Conservation (phyloP, 2,113 vertebrate genomes). For the Ctenomys sociabilis region DNA sequence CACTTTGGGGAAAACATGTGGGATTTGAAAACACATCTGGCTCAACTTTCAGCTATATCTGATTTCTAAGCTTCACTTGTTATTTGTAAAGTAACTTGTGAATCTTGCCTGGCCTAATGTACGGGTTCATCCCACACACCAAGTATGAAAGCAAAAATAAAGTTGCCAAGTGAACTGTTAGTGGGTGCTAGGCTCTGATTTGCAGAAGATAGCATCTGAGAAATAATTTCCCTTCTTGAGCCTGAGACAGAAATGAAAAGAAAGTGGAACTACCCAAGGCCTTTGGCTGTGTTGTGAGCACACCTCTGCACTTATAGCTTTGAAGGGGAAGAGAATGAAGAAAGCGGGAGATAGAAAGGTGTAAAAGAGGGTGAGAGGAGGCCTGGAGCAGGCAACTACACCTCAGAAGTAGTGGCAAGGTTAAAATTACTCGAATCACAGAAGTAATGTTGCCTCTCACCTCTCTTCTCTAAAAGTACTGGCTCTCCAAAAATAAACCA, state of each 20-base stretch:
- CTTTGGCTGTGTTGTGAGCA: too few species aligned
- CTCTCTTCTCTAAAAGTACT: constrained; percentile 18
- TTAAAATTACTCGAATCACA: background rate
- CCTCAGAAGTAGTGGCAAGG: background rate
- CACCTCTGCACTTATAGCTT: background rate
- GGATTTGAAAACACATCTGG: background rate
- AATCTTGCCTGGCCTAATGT: background rate
- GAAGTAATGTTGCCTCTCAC: background rate
- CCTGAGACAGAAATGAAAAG: background rate
- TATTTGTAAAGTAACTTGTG: background rate
- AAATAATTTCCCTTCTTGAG: background rate
- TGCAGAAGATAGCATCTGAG: background rate
- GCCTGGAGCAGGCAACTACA: background rate
- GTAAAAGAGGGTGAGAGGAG: background rate
- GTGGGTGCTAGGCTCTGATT: background rate
- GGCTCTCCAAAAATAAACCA: constrained; percentile 33
- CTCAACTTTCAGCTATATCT: background rate
- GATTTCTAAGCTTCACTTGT: background rate
- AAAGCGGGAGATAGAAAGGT: background rate
- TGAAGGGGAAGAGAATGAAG: background rate
- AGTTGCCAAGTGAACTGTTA: background rate
- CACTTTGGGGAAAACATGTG: background rate
- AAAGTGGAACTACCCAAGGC: background rate
- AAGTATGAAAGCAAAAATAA: background rate
- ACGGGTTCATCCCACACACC: background rate